A percentile compares a stretch with the other conserved stretches of the same genome.
Evolutionary conservation across 2,888 invertebrate species (phyloP).

Genomic region (Liodrosophila aerea): DNA sequence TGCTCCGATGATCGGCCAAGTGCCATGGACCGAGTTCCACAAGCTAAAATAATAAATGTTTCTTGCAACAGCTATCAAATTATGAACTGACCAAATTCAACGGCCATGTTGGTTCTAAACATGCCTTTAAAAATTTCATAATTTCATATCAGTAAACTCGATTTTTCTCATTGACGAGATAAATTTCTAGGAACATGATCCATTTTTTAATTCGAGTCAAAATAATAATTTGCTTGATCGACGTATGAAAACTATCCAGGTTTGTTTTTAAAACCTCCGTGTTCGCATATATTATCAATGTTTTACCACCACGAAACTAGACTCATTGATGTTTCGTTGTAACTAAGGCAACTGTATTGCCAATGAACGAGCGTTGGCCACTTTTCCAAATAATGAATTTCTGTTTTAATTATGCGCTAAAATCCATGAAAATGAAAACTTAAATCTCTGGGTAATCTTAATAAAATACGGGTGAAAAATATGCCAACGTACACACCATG

Average conservation of each 20-base stretch:
- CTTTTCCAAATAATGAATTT: conserved; percentile 18
- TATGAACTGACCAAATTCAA: conserved; percentile 35
- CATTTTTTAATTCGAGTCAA: too few relatives aligned
- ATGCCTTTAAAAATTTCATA: not conserved
- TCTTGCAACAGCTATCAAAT: conserved; percentile 66
- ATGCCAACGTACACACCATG: conserved; percentile 47
- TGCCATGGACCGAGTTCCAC: conserved; percentile 32
- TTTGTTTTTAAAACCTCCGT: too few relatives aligned
- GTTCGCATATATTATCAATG: too few relatives aligned
- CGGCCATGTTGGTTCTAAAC: conserved; percentile 2
- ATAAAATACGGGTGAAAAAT: conserved; percentile 49
- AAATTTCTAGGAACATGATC: too few relatives aligned
- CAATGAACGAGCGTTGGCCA: not conserved
- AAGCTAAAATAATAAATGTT: conserved; percentile 66
- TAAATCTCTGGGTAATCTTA: conserved; percentile 53
- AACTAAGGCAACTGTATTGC: too few relatives aligned
- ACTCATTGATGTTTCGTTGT: too few relatives aligned
- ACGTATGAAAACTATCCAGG: too few relatives aligned
- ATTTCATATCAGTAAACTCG: too few relatives aligned
- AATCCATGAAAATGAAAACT: conserved; percentile 70
- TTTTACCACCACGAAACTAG: too few relatives aligned
- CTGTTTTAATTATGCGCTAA: conserved; percentile 63
- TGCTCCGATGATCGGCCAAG: conserved; percentile 19
- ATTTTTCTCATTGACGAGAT: too few relatives aligned
- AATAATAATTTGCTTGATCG: too few relatives aligned